Conservation (phyloP, 2,888 invertebrate genomes). For the Steromphala cineraria region DNA sequence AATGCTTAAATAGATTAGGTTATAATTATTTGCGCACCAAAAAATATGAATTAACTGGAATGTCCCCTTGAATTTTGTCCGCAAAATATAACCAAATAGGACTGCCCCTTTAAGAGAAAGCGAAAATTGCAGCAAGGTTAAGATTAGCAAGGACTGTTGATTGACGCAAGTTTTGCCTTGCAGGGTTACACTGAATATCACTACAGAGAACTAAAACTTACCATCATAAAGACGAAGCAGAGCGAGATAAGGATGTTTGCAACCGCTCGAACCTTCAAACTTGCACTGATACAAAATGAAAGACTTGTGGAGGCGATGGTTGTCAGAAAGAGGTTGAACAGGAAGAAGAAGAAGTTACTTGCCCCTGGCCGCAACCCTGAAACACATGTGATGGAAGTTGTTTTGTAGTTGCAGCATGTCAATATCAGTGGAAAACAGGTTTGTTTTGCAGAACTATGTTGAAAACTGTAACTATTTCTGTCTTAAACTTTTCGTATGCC, state of each 20-base stretch:
- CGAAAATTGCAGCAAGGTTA: too few relatives aligned
- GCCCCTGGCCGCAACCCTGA: conserved; percentile 60
- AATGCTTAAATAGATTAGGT: too few relatives aligned
- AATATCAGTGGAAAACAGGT: too few relatives aligned
- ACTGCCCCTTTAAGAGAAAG: too few relatives aligned
- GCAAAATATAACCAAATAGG: too few relatives aligned
- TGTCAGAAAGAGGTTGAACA: conserved; percentile 67
- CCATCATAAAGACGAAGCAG: conserved; percentile 74
- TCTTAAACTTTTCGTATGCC: too few relatives aligned
- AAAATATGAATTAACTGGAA: too few relatives aligned
- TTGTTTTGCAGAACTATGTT: too few relatives aligned
- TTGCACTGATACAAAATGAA: conserved; percentile 70
- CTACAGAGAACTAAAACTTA: conserved; percentile 32
- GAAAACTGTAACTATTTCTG: too few relatives aligned
- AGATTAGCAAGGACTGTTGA: too few relatives aligned
- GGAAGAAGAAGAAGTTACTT: conserved; percentile 69
- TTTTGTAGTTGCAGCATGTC: background rate
- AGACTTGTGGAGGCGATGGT: conserved; percentile 71
- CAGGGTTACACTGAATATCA: background rate
- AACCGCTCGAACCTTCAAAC: conserved; percentile 68
- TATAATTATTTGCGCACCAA: too few relatives aligned
- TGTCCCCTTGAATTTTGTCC: too few relatives aligned
- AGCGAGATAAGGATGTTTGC: conserved; percentile 72
- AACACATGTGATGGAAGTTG: conserved; percentile 19
- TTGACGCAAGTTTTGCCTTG: background rate